Percentiles rank a stretch among this genome's conserved stretches.
phyloP scores from a whole-genome alignment of 2,888 invertebrate species.

The Agrotis exclamationis region DNA sequence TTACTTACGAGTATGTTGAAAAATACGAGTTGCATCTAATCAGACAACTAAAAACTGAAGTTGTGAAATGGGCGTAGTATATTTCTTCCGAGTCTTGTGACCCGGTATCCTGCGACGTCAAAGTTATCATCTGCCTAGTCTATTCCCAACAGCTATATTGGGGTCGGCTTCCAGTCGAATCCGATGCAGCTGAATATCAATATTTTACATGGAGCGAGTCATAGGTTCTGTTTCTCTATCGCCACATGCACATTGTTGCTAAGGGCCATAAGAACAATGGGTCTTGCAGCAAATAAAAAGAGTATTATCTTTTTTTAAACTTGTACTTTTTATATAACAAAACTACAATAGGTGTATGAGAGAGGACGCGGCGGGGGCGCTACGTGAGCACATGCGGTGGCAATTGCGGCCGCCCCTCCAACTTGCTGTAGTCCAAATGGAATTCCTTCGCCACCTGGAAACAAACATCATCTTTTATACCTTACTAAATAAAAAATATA shows the following conservation, averaged over 20 bases:
- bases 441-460: constrained; percentile 98
- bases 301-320: constrained; percentile 77
- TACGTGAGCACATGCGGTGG: constrained; percentile 92
- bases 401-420: constrained; percentile 97
- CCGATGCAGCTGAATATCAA: too few species aligned
- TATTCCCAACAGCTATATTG: too few species aligned
- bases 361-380: constrained; percentile 79
- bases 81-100: too few species aligned
- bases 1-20: not conserved
- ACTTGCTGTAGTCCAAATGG: constrained; percentile 99
- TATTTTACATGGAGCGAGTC: too few species aligned
- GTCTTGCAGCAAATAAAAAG: constrained; percentile 54
- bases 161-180: too few species aligned
- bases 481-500: not conserved
- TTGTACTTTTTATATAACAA: constrained; percentile 92
- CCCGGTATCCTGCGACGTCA: too few species aligned
- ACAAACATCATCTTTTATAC: constrained; percentile 16
- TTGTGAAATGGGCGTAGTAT: too few species aligned
- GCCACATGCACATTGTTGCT: too few species aligned
- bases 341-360: constrained; percentile 89
- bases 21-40: not conserved
- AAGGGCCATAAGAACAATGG: constrained; percentile 10
- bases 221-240: too few species aligned
- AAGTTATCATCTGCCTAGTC: too few species aligned
- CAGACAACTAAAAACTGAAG: too few species aligned